Percentiles rank a stretch among this genome's conserved stretches.
These are phyloP conservation scores for Cepaea nemoralis DNA, from an alignment of 1,140 invertebrate species.

Conservation along the genomic window DNA sequence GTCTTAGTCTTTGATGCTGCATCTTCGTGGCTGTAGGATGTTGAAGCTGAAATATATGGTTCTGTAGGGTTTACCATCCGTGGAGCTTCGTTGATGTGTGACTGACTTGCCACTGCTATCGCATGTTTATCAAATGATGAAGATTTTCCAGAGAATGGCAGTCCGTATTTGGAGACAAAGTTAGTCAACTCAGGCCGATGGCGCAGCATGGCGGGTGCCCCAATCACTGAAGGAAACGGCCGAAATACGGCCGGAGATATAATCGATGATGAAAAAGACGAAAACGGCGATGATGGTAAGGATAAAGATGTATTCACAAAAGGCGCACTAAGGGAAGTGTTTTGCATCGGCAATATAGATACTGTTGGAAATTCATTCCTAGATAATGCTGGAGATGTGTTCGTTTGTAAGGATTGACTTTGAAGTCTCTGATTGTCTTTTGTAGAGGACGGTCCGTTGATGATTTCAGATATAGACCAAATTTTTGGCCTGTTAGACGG, in stretches of 20 bases:
- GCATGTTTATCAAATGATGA: neutral
- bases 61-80: neutral
- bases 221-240: neutral
- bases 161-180: neutral
- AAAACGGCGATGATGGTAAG: neutral
- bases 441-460: neutral
- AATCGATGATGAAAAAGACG: neutral
- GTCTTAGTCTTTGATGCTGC: neutral
- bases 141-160: neutral
- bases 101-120: neutral
- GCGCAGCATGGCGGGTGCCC: neutral
- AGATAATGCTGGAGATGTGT: neutral
- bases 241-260: neutral
- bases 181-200: neutral
- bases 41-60: neutral
- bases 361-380: no score
- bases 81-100: neutral
- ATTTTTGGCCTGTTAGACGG: constrained; percentile 35
- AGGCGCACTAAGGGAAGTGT: neutral
- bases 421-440: neutral
- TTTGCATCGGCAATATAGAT: no score
- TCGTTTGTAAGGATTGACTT: neutral
- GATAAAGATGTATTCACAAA: neutral
- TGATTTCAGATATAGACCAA: constrained; percentile 47
- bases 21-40: neutral